Evolutionary conservation across 1,140 invertebrate genomes (phyloP), one percentile per base, ranked within the genome.

Genomic region (Spodoptera litura): DNA sequence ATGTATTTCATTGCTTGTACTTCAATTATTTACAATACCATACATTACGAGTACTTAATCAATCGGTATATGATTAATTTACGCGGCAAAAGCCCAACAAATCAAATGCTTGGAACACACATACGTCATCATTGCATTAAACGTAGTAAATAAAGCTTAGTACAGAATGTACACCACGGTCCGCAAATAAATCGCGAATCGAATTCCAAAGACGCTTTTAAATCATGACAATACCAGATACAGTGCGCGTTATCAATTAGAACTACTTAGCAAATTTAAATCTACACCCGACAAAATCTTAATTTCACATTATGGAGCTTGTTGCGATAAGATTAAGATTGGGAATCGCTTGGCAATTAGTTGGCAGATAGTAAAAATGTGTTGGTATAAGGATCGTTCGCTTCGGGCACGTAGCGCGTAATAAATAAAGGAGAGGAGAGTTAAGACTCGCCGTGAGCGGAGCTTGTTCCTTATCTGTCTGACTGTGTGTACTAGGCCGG

Each of bases 181-280:
- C 80, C 83, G 72, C 72, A 59, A 71, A 91, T 90, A 92, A 91
- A 91, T 90, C 83, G 73, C 61, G 70, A 83, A 82, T 89, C 81
- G 85, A 82, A 87, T 89, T 88, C 89, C 82, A 84, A 82, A 89
- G 87, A 82, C 80, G 80, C 76, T 82, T 82, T 84, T 92, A 91
- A 93, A 91, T 91, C 91, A 93, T 89, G 85, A 81, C 90, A 92
- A 85, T 91, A 87, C 88, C 85, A 90, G 91, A 92, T 92, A 92
- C 89, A 89, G 85, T 82, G 83, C 89, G 84, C 84, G 85, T 90
- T 93, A 93, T 92, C 91, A 93, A 93, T 93, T 93, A 93, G 88
- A 89, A 89, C 84, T 89, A 86, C 85, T 87, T 87, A 85, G 83
- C 88, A 86, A 87, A 56, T 58, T 66, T 83, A 81, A 0, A 51